Base-by-base conservation (phyloP, 2,888 invertebrate genomes). In the Philopedon plagiatum region DNA sequence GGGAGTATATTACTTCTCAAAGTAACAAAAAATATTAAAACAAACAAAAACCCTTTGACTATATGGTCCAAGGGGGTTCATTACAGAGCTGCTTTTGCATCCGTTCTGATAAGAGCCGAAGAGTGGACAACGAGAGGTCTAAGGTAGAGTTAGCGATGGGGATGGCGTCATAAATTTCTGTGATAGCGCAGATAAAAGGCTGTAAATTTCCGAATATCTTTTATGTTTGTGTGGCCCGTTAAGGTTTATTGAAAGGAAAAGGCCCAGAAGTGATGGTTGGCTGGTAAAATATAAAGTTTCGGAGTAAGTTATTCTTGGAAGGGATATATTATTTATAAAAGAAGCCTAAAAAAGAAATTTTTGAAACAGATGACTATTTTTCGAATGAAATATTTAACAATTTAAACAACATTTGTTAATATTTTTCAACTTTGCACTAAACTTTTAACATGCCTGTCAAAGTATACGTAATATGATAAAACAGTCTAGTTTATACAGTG, bases 171-270 rank as follows among this genome's bases (percentile, higher is more conserved):
- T 72, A 72, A 72, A 72, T 72, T 57, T 62, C 62, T 19, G 26
- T 57, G 72, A 72, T 72, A 72, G 62, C 67, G 19, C 62, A 29
- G 67, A 67, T 72, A 72, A 72, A 72, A 57, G 62, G 66, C 71
- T 56, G 66, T 72, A 72, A 72, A 72, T 72, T 67, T 62, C 63
- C 66, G 58, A 72, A 72, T 72, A 62, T 67, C 72, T 71, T 71
- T 71, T 71, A 60, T 64, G 64, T 60, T 57, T 60, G 54, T 64
- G 64, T 67, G 37, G 58, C 15, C 51, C 26, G 57, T 60, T 67
- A 64, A 34, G 37, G 64, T 64, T 21, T 64, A 64, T 64, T 64
- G 64, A 64, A 64, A 54, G 62, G 46, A 44, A 32, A 49, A 62
- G 49, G 34, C 34, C 34, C 29, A 32, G 37, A 49, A 62, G 51